Evolutionary conservation across 2,888 invertebrate genomes (phyloP).

Genomic region (Bombylius major): DNA sequence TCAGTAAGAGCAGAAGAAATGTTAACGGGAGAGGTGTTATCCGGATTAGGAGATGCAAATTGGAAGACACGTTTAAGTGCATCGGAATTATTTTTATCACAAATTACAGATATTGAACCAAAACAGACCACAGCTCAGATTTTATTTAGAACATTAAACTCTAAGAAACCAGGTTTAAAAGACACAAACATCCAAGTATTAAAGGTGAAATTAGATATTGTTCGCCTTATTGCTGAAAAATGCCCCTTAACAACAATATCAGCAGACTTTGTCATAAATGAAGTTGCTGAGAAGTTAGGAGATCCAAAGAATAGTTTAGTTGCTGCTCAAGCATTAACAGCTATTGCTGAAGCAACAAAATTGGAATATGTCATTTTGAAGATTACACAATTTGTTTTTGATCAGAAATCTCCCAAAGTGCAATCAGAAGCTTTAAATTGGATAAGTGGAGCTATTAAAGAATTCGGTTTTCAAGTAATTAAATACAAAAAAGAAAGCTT

Average conservation of each 20-base stretch:
- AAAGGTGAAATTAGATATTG: conserved; percentile 66
- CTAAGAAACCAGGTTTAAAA: conserved; percentile 70
- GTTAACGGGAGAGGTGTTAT: conserved; percentile 48
- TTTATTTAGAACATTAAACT: conserved; percentile 55
- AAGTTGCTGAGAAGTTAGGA: conserved; percentile 72
- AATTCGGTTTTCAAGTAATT: conserved; percentile 58
- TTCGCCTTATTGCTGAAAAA: conserved; percentile 65
- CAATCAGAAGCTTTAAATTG: conserved; percentile 75
- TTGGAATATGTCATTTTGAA: conserved; percentile 61
- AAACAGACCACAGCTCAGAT: conserved; percentile 60
- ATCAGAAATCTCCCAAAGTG: conserved; percentile 84
- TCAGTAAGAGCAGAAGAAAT: conserved; percentile 57
- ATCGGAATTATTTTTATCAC: conserved; percentile 55
- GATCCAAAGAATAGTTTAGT: conserved; percentile 64
- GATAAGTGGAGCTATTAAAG: conserved; percentile 64
- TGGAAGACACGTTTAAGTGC: conserved; percentile 75
- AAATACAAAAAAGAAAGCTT: background rate
- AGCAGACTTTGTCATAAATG: conserved; percentile 61
- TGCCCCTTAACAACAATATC: conserved; percentile 58
- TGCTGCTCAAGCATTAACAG: conserved; percentile 51
- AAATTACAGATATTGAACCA: conserved; percentile 47
- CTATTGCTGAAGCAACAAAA: conserved; percentile 65
- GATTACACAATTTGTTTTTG: conserved; percentile 62
- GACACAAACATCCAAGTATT: conserved; percentile 89
- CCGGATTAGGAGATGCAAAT: conserved; percentile 60